Conservation (phyloP, 2,888 invertebrate genomes). For the Sarcophaga rosellei region DNA sequence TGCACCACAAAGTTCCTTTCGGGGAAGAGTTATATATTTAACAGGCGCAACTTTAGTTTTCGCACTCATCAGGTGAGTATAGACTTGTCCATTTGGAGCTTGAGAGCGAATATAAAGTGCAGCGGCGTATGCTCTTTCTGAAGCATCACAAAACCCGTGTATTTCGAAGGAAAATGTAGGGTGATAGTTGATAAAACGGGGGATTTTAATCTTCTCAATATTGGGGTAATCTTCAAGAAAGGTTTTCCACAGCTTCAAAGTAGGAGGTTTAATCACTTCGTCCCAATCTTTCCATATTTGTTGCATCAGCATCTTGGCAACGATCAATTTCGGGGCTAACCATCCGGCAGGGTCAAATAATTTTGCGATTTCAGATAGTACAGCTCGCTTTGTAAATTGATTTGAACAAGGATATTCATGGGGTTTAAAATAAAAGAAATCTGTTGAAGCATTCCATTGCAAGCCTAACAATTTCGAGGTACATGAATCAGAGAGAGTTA, state of each 20-base stretch:
- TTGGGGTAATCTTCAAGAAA: neutral
- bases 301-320: conserved; percentile 6
- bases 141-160: conserved; percentile 51
- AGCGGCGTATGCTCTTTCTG: neutral
- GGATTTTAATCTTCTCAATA: neutral
- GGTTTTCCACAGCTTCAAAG: neutral
- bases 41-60: neutral
- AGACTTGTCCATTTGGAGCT: neutral
- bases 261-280: neutral
- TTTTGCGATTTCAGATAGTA: neutral
- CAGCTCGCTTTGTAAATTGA: neutral
- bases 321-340: too few species aligned
- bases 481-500: neutral
- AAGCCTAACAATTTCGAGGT: neutral
- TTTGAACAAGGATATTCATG: neutral
- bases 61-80: neutral
- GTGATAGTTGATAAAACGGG: neutral
- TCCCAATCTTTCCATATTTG: conserved; percentile 7
- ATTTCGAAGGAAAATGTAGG: conserved; percentile 2
- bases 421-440: neutral
- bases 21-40: neutral
- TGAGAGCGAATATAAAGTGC: conserved; percentile 33
- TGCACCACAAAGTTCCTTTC: neutral
- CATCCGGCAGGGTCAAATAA: too few species aligned
- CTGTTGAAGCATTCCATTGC: conserved; percentile 1